Evolutionary conservation across 2,888 invertebrate genomes (phyloP).

Genomic region (Caradrina kadenii): DNA sequence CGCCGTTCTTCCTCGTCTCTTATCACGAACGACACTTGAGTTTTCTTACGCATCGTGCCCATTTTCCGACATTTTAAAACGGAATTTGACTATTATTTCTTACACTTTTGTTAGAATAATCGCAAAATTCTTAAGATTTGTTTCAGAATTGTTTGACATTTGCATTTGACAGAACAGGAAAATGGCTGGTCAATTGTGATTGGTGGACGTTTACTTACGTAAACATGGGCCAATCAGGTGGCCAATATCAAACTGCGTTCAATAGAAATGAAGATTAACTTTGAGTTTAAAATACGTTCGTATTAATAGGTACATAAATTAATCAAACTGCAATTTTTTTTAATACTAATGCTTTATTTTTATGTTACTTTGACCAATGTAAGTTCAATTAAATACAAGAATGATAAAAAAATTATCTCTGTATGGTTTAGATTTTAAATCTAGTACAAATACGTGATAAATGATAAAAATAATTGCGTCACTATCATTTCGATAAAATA

Average conservation of each 20-base stretch:
- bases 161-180: conserved; percentile 59
- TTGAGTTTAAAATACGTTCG: conserved; percentile 6
- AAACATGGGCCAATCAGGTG: conserved; percentile 36
- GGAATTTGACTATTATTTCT: conserved; percentile 72
- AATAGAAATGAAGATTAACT: not conserved
- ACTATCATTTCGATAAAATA: conserved; percentile 20
- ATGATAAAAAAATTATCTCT: not conserved
- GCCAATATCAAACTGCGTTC: conserved; percentile 34
- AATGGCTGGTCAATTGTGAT: conserved; percentile 59
- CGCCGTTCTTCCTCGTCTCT: conserved; percentile 98
- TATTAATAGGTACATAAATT: not conserved
- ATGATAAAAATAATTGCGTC: not conserved
- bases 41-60: conserved; percentile 90
- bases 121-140: conserved; percentile 48
- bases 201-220: conserved; percentile 33
- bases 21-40: conserved; percentile 99
- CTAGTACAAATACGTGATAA: conserved; percentile 21
- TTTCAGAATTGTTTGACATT: conserved; percentile 63
- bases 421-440: not conserved
- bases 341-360: too few relatives aligned
- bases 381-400: not conserved
- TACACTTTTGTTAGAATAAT: conserved; percentile 57
- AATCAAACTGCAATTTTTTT: too few relatives aligned
- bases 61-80: conserved; percentile 89
- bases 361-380: not conserved